phyloP scores from a whole-genome alignment of 1,140 invertebrate species.

The Ceratoteleas bidentatus region DNA sequence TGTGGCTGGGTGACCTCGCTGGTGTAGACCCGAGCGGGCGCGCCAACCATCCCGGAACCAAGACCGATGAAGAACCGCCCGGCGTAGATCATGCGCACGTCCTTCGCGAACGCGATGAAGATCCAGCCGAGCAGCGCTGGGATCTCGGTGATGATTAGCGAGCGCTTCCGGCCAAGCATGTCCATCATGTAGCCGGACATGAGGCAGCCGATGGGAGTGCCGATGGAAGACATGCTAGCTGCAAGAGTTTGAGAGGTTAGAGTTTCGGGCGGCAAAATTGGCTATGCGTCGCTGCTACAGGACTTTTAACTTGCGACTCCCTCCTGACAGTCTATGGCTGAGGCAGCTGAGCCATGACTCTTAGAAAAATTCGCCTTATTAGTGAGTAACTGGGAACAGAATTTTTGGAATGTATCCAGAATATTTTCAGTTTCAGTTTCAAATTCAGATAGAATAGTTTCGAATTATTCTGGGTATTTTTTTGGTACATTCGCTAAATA shows the following conservation, averaged over 20 bases:
- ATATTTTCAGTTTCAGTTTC: too few species aligned
- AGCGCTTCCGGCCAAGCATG: constrained; percentile 84
- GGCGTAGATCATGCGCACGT: constrained; percentile 84
- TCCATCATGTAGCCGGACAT: constrained; percentile 88
- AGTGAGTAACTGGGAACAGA: too few species aligned
- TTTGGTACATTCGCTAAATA: too few species aligned
- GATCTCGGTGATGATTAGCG: constrained; percentile 86
- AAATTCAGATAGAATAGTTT: too few species aligned
- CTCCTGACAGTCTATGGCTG: too few species aligned
- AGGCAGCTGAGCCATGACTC: too few species aligned
- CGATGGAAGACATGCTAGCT: constrained; percentile 88
- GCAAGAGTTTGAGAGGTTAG: constrained; percentile 39
- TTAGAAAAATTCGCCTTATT: too few species aligned
- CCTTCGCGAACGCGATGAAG: constrained; percentile 83
- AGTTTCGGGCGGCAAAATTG: too few species aligned
- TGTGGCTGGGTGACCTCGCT: constrained; percentile 87
- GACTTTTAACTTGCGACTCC: neutral
- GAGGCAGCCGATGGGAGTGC: constrained; percentile 87
- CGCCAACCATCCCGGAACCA: constrained; percentile 87
- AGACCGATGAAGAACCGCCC: constrained; percentile 85
- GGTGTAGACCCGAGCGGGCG: constrained; percentile 86
- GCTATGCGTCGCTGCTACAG: too few species aligned
- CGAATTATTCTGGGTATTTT: too few species aligned
- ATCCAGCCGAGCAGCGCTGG: constrained; percentile 87
- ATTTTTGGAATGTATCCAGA: too few species aligned